A percentile compares a stretch with the other conserved stretches of the same genome.
Conservation (phyloP, 2,888 invertebrate genomes). For the Opisthograptis luteolata region DNA sequence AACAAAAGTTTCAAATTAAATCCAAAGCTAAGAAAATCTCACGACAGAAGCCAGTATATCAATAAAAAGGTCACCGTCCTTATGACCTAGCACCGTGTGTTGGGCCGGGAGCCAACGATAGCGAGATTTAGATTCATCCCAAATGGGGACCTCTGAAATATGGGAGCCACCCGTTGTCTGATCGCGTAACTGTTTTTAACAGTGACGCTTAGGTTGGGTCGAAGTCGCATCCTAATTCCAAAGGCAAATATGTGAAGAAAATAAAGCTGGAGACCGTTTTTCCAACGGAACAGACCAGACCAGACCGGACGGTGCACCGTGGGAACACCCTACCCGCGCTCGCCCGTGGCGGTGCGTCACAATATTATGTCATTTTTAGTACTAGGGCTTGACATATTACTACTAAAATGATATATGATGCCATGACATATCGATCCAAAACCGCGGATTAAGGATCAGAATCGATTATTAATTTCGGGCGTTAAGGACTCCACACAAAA, state of each 20-base stretch:
- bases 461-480: too few species aligned
- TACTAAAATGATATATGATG: too few species aligned
- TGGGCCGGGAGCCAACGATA: conserved; percentile 64
- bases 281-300: too few species aligned
- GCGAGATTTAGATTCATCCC: conserved; percentile 67
- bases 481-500: too few species aligned
- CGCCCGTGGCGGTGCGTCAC: too few species aligned
- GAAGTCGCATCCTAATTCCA: conserved; percentile 30
- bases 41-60: not conserved
- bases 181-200: conserved; percentile 55
- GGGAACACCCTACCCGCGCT: too few species aligned
- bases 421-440: too few species aligned
- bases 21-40: not conserved
- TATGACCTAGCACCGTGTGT: conserved; percentile 18
- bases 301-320: too few species aligned
- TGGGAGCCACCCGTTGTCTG: conserved; percentile 55
- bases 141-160: conserved; percentile 59
- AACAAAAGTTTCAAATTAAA: not conserved
- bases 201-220: conserved; percentile 33
- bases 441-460: too few species aligned
- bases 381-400: too few species aligned
- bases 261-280: too few species aligned
- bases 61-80: conserved; percentile 11
- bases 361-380: too few species aligned
- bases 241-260: conserved; percentile 26